Conservation (phyloP, 1,140 invertebrate genomes). For the Meloidogyne chitwoodi region DNA sequence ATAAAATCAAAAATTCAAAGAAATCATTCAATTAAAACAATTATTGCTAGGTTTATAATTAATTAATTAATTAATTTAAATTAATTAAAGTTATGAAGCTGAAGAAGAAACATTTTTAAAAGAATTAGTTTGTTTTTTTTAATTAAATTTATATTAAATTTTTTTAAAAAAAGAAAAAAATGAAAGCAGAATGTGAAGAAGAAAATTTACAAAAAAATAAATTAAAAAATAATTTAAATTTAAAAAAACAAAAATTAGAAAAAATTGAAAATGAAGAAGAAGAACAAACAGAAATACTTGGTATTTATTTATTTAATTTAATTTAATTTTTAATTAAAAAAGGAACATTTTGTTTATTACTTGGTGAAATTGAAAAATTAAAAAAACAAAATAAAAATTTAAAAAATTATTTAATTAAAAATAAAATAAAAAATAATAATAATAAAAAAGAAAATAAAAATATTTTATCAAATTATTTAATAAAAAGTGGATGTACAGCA, state of each 20-base stretch:
- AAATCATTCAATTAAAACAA: constrained; percentile 1
- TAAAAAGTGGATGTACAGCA: neutral
- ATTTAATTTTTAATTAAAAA: neutral
- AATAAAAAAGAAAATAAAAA: neutral
- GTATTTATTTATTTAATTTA: neutral
- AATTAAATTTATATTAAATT: neutral
- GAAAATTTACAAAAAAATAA: neutral
- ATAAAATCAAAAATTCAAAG: neutral
- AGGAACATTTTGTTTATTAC: constrained; percentile 27
- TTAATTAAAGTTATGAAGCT: constrained; percentile 12
- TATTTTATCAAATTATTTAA: neutral
- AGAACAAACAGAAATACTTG: neutral
- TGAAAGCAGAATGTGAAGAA: constrained; percentile 11
- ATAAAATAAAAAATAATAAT: neutral
- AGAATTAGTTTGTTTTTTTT: neutral
- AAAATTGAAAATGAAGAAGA: neutral
- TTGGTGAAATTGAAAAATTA: constrained; percentile 31
- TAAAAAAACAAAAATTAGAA: neutral
- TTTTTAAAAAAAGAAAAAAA: neutral
- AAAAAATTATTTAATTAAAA: constrained; percentile 20
- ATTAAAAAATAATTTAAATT: neutral
- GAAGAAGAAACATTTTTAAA: constrained; percentile 13
- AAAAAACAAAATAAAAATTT: constrained; percentile 27
- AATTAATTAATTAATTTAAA: neutral
- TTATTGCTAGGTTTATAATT: constrained; percentile 8